These are phyloP conservation scores for Brachionichthys hirsutus DNA, from an alignment of 2,113 vertebrate species.

Conservation along the genomic window DNA sequence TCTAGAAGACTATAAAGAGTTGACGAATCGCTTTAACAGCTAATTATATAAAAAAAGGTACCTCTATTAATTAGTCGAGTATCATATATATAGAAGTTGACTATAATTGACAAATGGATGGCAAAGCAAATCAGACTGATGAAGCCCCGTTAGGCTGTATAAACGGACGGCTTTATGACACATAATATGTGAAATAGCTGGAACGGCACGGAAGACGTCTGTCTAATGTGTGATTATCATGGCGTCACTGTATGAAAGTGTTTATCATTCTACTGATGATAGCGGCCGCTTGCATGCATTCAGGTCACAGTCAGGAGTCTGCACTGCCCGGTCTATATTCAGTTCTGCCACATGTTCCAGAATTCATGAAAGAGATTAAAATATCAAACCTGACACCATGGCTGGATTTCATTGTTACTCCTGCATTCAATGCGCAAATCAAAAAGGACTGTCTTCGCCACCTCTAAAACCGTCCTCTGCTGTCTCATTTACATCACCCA, in stretches of 20 bases:
- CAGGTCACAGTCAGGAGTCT: constrained; percentile 4
- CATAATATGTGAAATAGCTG: background rate
- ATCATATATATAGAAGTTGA: too few species aligned
- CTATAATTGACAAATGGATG: too few species aligned
- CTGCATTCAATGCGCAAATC: constrained; percentile 3
- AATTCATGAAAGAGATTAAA: background rate
- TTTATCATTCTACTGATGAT: background rate
- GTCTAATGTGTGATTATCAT: background rate
- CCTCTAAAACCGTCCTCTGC: background rate
- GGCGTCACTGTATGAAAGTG: background rate
- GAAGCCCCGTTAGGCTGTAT: too few species aligned
- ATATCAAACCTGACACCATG: constrained; percentile 18
- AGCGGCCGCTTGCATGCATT: background rate
- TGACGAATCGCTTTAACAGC: too few species aligned
- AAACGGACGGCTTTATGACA: too few species aligned
- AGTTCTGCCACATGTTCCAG: constrained; percentile 5
- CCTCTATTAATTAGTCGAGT: too few species aligned
- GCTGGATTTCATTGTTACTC: background rate
- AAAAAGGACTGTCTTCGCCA: background rate
- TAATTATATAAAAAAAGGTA: too few species aligned
- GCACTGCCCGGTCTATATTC: background rate
- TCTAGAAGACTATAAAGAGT: too few species aligned
- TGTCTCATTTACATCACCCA: background rate
- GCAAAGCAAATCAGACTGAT: too few species aligned
- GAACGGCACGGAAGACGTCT: background rate